Conservation (phyloP, 2,113 vertebrate genomes). For the Sisor rabdophorus region DNA sequence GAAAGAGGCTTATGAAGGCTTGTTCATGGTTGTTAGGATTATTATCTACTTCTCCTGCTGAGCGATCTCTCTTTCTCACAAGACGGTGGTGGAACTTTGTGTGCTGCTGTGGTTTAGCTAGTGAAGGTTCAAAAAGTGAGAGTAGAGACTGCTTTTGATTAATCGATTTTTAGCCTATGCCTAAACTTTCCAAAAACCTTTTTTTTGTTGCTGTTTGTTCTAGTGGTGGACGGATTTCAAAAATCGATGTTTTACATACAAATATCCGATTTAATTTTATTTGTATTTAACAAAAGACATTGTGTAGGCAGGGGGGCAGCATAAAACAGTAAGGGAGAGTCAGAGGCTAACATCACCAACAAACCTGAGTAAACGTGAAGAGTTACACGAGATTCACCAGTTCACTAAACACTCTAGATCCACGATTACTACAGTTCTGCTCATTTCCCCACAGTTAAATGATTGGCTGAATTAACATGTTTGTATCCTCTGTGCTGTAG, state of each 20-base stretch:
- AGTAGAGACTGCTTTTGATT: slow-evolving; percentile 7
- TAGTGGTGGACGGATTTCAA: not conserved
- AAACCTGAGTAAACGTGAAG: no score
- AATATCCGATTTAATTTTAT: no score
- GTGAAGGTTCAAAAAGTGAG: not conserved
- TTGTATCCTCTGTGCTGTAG: no score
- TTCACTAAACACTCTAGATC: no score
- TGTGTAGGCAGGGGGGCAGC: no score
- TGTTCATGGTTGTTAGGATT: slow-evolving; percentile 5
- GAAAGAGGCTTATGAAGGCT: slow-evolving; percentile 4
- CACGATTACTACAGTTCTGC: no score
- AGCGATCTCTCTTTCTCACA: slow-evolving; percentile 21
- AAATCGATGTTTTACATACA: not conserved
- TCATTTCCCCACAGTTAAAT: no score
- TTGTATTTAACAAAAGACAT: no score
- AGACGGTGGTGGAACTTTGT: slow-evolving; percentile 15
- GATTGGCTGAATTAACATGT: no score
- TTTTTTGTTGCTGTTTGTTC: not conserved
- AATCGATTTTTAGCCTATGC: slow-evolving; percentile 25
- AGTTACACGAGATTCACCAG: no score
- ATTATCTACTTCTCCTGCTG: slow-evolving; percentile 29
- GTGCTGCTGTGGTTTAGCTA: slow-evolving; percentile 18
- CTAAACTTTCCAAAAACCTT: not conserved
- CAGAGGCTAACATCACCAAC: no score
- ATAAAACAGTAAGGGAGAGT: no score